Percentiles rank a stretch among this genome's conserved stretches.
These are phyloP conservation scores for Ammodytes dubius DNA, from an alignment of 2,113 vertebrate genomes.

Conservation along the genomic window DNA sequence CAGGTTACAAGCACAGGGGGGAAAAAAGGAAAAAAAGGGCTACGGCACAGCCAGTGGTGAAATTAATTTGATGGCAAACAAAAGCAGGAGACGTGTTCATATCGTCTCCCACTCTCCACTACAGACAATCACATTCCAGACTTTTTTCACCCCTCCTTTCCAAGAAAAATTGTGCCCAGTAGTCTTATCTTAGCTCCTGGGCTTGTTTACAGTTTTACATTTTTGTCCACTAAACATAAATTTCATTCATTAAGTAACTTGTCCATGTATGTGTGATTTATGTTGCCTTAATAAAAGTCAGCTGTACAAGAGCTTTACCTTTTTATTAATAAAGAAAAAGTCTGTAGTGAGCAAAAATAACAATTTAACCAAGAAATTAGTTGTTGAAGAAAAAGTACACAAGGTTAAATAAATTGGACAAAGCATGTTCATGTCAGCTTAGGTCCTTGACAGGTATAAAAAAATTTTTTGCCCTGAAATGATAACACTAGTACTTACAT, in stretches of 20 bases:
- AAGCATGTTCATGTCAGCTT: background rate
- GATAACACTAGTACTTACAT: background rate
- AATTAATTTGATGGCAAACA: conserved; percentile 83
- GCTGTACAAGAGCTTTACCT: background rate
- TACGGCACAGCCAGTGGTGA: conserved; percentile 83
- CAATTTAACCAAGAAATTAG: background rate
- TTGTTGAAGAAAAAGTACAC: background rate
- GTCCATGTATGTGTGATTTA: background rate
- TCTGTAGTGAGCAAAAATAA: background rate
- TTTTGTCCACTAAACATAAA: background rate
- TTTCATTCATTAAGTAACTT: background rate
- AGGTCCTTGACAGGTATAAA: no score
- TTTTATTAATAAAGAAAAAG: background rate
- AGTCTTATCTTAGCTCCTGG: background rate
- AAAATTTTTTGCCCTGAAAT: background rate
- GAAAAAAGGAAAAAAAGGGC: conserved; percentile 57
- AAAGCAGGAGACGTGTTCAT: conserved; percentile 78
- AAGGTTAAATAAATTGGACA: background rate
- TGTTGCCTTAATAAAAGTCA: background rate
- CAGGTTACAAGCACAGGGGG: conserved; percentile 68
- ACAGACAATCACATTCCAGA: conserved; percentile 66
- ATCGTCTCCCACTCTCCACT: conserved; percentile 62
- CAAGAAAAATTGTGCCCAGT: conserved; percentile 15
- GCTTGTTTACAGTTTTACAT: background rate
- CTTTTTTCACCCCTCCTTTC: conserved; percentile 27